Evolutionary conservation across 2,888 invertebrate species (phyloP).

Genomic region (Synanthedon formicaeformis): DNA sequence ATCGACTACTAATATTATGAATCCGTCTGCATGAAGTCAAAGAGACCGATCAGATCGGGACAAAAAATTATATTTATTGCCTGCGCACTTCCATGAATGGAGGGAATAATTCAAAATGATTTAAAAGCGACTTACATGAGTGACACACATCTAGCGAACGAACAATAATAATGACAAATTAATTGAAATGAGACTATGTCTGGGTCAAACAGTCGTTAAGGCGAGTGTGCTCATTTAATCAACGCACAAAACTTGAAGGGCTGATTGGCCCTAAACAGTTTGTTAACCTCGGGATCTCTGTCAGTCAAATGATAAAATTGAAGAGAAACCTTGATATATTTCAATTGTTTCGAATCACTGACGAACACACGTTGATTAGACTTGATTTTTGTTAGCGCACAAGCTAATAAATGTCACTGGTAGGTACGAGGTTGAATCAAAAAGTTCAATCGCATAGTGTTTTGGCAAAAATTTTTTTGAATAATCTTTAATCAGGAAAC

Average conservation of each 20-base stretch:
- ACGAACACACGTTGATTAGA: neutral
- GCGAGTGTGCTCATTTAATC: conserved; percentile 32
- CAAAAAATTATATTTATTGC: too few species aligned
- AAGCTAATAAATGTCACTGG: too few species aligned
- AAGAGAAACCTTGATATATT: conserved; percentile 51
- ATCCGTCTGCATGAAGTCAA: too few species aligned
- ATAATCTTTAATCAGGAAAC: too few species aligned
- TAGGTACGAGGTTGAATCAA: too few species aligned
- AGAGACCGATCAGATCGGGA: too few species aligned
- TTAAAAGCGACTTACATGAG: neutral
- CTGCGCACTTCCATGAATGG: too few species aligned
- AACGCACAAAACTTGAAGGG: conserved; percentile 40
- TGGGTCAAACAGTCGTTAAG: conserved; percentile 6
- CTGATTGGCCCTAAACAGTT: conserved; percentile 35
- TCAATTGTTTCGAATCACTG: conserved; percentile 46
- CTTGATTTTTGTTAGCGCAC: too few species aligned
- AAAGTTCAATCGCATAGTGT: too few species aligned
- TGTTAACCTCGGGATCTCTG: conserved; percentile 49
- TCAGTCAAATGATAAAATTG: conserved; percentile 45
- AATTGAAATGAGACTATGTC: conserved; percentile 17
- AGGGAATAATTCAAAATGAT: too few species aligned
- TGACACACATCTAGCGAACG: neutral
- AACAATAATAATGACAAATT: conserved; percentile 14
- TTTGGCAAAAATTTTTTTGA: too few species aligned
- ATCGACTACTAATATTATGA: too few species aligned